Percentiles rank a stretch among this genome's conserved stretches.
Conservation (phyloP, 2,888 invertebrate species). For the Chrysomela aeneicollis region DNA sequence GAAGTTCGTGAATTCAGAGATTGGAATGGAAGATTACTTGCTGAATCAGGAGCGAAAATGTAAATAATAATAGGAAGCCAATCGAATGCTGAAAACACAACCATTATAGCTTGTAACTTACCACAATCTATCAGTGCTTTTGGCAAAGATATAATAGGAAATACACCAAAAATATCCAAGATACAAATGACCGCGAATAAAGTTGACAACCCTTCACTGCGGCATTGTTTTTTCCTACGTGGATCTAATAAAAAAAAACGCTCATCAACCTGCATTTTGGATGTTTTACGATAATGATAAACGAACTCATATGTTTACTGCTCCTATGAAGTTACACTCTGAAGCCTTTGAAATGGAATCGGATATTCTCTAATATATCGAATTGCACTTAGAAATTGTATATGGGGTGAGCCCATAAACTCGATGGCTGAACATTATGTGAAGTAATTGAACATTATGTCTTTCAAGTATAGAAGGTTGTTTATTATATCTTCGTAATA, state of each 20-base stretch:
- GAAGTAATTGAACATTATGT: no score
- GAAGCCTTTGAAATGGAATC: slow-evolving; percentile 12
- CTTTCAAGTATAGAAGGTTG: no score
- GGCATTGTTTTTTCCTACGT: slow-evolving; percentile 12
- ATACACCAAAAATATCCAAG: slow-evolving; percentile 84
- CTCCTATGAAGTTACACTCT: not conserved
- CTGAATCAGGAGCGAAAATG: no score
- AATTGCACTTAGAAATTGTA: slow-evolving; percentile 5
- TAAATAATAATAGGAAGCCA: no score
- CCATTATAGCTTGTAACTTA: slow-evolving; percentile 55
- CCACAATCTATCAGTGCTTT: slow-evolving; percentile 79
- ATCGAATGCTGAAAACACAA: no score
- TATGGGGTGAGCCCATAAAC: not conserved
- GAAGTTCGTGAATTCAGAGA: no score
- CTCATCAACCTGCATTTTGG: slow-evolving; percentile 33
- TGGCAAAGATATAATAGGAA: slow-evolving; percentile 80
- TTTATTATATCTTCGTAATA: no score
- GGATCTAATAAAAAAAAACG: slow-evolving; percentile 35
- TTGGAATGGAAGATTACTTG: no score
- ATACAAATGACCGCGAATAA: slow-evolving; percentile 78
- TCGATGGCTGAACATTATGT: no score
- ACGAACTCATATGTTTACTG: not conserved
- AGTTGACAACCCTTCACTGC: slow-evolving; percentile 67
- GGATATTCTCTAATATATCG: slow-evolving; percentile 18
- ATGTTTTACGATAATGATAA: not conserved